Evolutionary conservation across 2,888 invertebrate species (phyloP), one percentile per base, ranked within the genome.

Genomic region (Gymnoscelis rufifasciata): DNA sequence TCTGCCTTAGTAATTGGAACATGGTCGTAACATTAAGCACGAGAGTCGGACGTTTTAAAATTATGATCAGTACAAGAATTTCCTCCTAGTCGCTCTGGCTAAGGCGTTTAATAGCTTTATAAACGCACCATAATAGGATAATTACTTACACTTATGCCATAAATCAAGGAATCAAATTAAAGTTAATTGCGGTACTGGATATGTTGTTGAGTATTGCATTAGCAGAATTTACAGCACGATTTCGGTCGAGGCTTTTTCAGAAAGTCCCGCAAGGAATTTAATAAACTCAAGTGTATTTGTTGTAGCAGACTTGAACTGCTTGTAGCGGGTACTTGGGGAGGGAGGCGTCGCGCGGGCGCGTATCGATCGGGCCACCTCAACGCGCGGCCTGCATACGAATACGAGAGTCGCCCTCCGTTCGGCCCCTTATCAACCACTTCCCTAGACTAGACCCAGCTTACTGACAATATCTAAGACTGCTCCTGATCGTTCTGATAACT

Each of bases 381-480:
- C 74, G 72, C 74, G 79, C 79, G 80, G 78, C 80, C 82, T 83
- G 88, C 87, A 88, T 87, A 83, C 87, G 82, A 84, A 84, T 79
- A 80, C 81, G 68, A 76, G 78, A 83, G 78, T 76, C 79, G 76
- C 76, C 79, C 78, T 74, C 72, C 70, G 73, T 68, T 74, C 74
- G 74, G 75, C 69, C 80, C 83, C 81, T 82, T 80, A 80, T 74
- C 78, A 74, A 76, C 72, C 72, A 76, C 77, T 78, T 73, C 73
- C 68, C 71, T 68, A 66, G 68, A 70, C 74, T 74, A 74, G 71
- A 71, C 71, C 74, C 75, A 74, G 68, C 68, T 69, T 74, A 74
- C 75, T 72, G 70, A 78, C 77, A 77, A 66, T 69, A 66, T 68
- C 71, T 13, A 70, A 68, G 38, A 39, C 29, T 39, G 7, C 23